phyloP scores from a whole-genome alignment of 2,797 vertebrate species.

The Steatocranus sp. region DNA sequence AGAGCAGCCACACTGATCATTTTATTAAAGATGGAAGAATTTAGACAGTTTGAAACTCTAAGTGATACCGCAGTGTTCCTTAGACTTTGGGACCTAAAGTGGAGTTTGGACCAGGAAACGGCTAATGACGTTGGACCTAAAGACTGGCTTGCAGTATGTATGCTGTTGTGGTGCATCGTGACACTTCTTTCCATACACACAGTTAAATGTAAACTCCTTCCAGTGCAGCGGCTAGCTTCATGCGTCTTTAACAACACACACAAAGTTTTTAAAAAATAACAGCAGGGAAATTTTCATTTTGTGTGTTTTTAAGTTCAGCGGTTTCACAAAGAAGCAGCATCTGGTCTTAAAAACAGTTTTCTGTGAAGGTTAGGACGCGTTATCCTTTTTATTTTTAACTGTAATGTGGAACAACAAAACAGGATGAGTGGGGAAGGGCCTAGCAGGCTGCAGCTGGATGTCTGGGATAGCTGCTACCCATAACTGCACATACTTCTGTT shows the following conservation, averaged over 20 bases:
- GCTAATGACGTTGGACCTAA: not conserved
- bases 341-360: not conserved
- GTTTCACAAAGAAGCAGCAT: not conserved
- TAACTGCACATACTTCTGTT: not conserved
- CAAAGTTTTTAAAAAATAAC: not conserved
- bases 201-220: not conserved
- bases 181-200: not conserved
- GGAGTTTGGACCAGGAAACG: not conserved
- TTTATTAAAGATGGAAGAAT: not conserved
- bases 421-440: not conserved
- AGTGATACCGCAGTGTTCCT: not conserved
- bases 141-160: not conserved
- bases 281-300: not conserved
- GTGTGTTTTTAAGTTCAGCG: not conserved
- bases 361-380: not conserved
- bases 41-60: not conserved
- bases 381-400: not conserved
- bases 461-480: not conserved
- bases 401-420: not conserved
- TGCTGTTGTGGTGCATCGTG: not conserved
- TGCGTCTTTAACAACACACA: not conserved
- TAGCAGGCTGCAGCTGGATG: not conserved
- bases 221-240: not conserved
- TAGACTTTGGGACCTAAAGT: not conserved
- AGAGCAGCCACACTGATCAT: rapidly evolving